Percentiles rank a stretch among this genome's conserved stretches.
Evolutionary conservation across 2,113 vertebrate genomes (phyloP).

Genomic region (Eublepharis macularius): DNA sequence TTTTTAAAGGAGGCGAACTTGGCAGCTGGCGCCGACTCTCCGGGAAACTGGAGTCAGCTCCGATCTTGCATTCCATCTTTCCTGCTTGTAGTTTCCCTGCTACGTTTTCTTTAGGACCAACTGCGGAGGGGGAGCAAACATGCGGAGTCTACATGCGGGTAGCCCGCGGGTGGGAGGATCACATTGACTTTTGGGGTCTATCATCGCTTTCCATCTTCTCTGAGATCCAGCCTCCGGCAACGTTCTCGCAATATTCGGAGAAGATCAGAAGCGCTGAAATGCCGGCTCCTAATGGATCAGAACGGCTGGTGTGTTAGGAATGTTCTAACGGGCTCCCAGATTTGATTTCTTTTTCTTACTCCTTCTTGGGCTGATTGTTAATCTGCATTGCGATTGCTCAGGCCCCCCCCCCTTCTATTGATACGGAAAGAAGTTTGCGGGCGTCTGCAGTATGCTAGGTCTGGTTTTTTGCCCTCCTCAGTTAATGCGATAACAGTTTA

Average conservation of each 20-base stretch:
- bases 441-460: neutral
- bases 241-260: too few species aligned
- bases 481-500: neutral
- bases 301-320: neutral
- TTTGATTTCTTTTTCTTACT: neutral
- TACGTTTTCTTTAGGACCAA: neutral
- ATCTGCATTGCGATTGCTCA: conserved; percentile 11
- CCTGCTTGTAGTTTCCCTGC: neutral
- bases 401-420: too few species aligned
- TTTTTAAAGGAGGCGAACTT: neutral
- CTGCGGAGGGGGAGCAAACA: neutral
- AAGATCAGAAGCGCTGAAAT: neutral
- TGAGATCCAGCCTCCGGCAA: neutral
- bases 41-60: neutral
- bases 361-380: neutral
- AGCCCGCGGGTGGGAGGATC: neutral
- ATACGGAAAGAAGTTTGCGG: conserved; percentile 1
- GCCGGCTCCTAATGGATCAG: neutral
- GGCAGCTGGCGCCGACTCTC: neutral
- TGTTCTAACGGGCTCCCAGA: neutral
- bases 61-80: neutral
- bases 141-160: neutral
- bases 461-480: neutral
- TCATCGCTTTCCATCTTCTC: neutral
- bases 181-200: neutral